Conservation (phyloP, 2,113 vertebrate species). For the Anser cygnoides region DNA sequence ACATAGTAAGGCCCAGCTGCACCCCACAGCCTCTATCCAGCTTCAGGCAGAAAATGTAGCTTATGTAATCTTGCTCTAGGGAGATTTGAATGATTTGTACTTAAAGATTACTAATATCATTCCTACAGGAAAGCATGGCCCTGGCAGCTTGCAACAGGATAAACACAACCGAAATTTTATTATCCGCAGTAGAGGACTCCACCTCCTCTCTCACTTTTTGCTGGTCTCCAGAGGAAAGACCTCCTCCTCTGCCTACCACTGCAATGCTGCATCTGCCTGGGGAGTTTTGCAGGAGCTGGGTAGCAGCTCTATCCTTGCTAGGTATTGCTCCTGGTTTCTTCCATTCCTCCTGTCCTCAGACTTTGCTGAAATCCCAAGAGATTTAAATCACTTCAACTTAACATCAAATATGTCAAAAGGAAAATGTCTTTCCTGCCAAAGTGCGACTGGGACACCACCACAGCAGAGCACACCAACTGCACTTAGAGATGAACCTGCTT, state of each 20-base stretch:
- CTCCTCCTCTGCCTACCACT: neutral
- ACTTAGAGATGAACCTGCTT: slow-evolving; percentile 4
- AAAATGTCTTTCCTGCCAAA: slow-evolving; percentile 16
- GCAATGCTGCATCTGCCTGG: neutral
- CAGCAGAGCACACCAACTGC: neutral
- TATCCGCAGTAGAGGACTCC: neutral
- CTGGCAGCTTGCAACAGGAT: neutral
- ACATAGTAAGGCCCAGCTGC: neutral
- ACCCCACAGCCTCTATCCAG: neutral
- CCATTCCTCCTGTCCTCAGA: neutral
- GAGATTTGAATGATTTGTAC: slow-evolving; percentile 35
- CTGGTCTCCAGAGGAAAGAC: neutral
- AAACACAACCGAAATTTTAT: neutral
- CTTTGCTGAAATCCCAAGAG: slow-evolving; percentile 25
- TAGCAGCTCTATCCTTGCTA: neutral
- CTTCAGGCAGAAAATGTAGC: neutral
- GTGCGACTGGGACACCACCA: neutral
- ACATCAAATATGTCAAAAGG: slow-evolving; percentile 37
- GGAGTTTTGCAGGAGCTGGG: neutral
- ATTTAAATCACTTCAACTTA: slow-evolving; percentile 44
- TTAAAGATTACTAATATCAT: neutral
- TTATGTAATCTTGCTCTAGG: slow-evolving; percentile 13
- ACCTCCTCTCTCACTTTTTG: neutral
- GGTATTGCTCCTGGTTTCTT: neutral
- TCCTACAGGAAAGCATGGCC: slow-evolving; percentile 6